Percentiles rank a stretch among this genome's conserved stretches.
These are phyloP conservation scores for Gnathonemus echidnorhynchus DNA, from an alignment of 2,113 vertebrate species.

Conservation along the genomic window DNA sequence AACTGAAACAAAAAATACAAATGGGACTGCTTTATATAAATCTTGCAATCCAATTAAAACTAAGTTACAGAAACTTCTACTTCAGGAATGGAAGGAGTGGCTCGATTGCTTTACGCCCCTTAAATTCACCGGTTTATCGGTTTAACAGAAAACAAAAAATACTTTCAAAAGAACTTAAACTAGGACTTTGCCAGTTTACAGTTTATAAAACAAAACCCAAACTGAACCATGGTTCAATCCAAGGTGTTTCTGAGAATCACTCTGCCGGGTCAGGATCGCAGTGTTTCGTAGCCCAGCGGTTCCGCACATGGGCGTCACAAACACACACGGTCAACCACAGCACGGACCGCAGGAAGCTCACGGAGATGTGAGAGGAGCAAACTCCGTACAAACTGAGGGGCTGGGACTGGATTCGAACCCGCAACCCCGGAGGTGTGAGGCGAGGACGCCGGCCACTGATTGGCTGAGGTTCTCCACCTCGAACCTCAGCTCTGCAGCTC, in stretches of 20 bases:
- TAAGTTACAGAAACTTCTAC: background rate
- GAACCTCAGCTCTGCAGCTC: background rate
- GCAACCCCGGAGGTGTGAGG: background rate
- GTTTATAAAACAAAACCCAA: background rate
- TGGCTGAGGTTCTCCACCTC: background rate
- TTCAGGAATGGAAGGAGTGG: background rate
- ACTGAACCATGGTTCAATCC: background rate
- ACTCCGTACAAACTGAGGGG: background rate
- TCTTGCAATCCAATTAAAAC: background rate
- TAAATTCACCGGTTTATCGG: background rate
- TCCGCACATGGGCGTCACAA: background rate
- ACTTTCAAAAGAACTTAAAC: background rate
- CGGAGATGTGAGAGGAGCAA: background rate
- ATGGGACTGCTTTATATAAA: background rate
- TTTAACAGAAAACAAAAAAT: background rate
- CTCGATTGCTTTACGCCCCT: background rate
- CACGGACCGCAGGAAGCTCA: background rate
- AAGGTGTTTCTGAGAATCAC: background rate
- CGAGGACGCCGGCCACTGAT: background rate
- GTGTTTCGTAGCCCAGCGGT: background rate
- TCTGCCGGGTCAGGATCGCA: background rate
- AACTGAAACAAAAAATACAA: background rate
- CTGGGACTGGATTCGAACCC: background rate
- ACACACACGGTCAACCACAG: background rate
- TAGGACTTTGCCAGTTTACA: background rate